phyloP scores from a whole-genome alignment of 2,888 invertebrate genomes.

The Torymus texanus region DNA sequence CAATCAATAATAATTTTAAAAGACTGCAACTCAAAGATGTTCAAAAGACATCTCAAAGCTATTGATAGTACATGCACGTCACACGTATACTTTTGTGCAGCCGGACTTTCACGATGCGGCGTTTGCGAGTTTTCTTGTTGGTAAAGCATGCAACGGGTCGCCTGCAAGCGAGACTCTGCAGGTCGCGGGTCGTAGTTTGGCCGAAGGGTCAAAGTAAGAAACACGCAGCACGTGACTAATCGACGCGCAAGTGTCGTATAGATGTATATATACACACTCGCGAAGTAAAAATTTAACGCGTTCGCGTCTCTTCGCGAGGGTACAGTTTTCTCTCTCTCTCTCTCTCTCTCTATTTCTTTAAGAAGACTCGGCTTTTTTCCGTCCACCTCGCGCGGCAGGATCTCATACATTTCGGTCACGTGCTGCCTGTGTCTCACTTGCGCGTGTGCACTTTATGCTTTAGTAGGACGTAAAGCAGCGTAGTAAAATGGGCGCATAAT shows the following conservation, averaged over 20 bases:
- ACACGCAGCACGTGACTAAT: conserved; percentile 43
- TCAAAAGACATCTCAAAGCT: no score
- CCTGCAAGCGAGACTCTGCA: conserved; percentile 12
- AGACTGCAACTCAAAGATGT: no score
- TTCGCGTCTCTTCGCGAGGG: background rate
- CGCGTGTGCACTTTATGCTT: conserved; percentile 45
- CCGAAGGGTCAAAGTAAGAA: conserved; percentile 35
- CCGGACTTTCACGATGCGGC: conserved; percentile 42
- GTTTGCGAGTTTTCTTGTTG: conserved; percentile 21
- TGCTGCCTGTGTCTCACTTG: conserved; percentile 40
- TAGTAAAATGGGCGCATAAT: conserved; percentile 44
- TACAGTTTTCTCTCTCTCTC: background rate
- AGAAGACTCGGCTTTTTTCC: background rate
- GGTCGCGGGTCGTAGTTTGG: conserved; percentile 38
- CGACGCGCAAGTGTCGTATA: background rate
- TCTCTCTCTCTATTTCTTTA: background rate
- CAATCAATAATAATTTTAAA: no score
- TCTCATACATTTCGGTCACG: conserved; percentile 38
- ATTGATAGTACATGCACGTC: no score
- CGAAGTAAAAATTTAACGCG: conserved; percentile 16
- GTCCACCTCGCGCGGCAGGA: background rate
- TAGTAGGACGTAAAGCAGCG: conserved; percentile 43
- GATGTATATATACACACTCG: no score
- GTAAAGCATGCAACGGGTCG: conserved; percentile 40
- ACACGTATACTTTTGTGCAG: no score